Base-by-base conservation (phyloP, 2,888 invertebrate genomes). In the Megaustenia siamemsis region DNA sequence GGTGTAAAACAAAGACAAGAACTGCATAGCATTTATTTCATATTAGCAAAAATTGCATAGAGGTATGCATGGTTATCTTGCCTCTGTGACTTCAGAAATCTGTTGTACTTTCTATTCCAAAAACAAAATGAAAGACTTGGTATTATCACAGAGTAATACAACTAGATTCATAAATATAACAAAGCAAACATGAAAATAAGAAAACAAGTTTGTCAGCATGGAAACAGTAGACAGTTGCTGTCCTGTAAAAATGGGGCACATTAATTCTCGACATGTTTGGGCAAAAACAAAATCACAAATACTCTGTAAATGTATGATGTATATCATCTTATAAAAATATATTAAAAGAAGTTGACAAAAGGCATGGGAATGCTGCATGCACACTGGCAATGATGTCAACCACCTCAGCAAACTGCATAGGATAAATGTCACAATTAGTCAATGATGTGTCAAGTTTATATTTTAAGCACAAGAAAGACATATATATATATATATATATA, bases 121-220 rank as follows among this genome's bases (percentile, higher is more conserved):
- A 15, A 60, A 60, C 49, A 49, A 40, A 56, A 60, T 77, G 77
- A 77, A 63, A 77, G 77, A 77, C 77, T 40, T 77, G 77, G 56
- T 40, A 77, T 56, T 60, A 77, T 77, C 77, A 60, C 60, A 77
- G 60, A 18, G 8, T 28, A 18, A 60, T 77, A n/a, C n/a, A n/a
- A n/a, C n/a, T n/a, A n/a, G 38, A 38, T 24, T 40, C 3, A 28
- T 40, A 38, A 77, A 12, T 24, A 24, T 15, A 60, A 60, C n/a
- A 60, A 24, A 6, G 24, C 18, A 49, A 15, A 43, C 28, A 45
- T 73, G 53, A 2, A 49, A 32, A 49, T 49, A 49, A 73, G 24
- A 68, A 35, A 68, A 38, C 3, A 43, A 43, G 28, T 45, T 28
- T 28, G 12, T 45, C 45, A 69, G 5, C 43, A 73, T n/a, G 45